phyloP scores from a whole-genome alignment of 2,888 invertebrate species.

The Linhomoeus sp. region DNA sequence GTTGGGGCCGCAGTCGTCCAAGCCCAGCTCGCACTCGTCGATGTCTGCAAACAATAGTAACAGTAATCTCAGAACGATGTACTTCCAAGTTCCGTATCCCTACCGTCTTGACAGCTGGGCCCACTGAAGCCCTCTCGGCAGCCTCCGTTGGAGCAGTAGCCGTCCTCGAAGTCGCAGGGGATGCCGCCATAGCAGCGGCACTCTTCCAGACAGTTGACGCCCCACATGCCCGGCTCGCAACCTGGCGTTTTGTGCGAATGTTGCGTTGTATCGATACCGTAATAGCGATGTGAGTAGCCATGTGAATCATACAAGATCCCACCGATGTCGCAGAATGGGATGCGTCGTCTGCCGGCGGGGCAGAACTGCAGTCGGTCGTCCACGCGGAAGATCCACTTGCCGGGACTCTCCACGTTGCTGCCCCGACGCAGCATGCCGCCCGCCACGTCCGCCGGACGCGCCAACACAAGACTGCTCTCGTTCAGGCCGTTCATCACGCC shows the following conservation, averaged over 20 bases:
- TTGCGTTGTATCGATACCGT: too few species aligned
- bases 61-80: too few species aligned
- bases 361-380: slow-evolving; percentile 15
- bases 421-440: slow-evolving; percentile 6
- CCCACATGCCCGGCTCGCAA: slow-evolving; percentile 19
- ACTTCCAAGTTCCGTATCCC: too few species aligned
- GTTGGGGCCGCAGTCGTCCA: slow-evolving; percentile 50
- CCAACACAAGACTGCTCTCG: too few species aligned
- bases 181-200: slow-evolving; percentile 19
- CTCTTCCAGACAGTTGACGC: slow-evolving; percentile 13
- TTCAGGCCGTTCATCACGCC: too few species aligned
- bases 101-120: slow-evolving; percentile 13
- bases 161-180: slow-evolving; percentile 19
- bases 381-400: slow-evolving; percentile 22
- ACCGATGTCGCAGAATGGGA: slow-evolving; percentile 20
- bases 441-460: too few species aligned
- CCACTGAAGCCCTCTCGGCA: slow-evolving; percentile 20
- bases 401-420: slow-evolving; percentile 22
- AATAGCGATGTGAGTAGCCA: too few species aligned
- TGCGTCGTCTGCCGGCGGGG: slow-evolving; percentile 16
- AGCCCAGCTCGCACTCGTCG: slow-evolving; percentile 54
- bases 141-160: slow-evolving; percentile 14
- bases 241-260: too few species aligned
- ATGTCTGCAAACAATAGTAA: too few species aligned
- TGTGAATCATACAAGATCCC: too few species aligned